Evolutionary conservation across 2,797 vertebrate species (phyloP).

Genomic region (Sandelia bainsii): DNA sequence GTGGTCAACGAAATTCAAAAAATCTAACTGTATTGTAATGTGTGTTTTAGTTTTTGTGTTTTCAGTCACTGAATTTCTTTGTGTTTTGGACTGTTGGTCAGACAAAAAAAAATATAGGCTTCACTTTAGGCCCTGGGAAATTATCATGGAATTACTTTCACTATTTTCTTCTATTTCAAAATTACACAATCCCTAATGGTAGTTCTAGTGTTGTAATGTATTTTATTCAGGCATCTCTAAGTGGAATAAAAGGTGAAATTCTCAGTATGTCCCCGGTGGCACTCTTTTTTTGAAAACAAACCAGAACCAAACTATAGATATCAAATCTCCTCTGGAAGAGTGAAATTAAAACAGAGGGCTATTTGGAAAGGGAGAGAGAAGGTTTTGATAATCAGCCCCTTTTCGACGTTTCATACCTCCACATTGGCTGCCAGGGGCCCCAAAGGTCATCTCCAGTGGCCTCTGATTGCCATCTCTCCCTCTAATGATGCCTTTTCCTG

Average conservation of each 20-base stretch:
- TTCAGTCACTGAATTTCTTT: no score
- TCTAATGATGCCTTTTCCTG: conserved; percentile 75
- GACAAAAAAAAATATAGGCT: neutral
- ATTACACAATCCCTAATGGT: neutral
- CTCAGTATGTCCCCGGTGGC: conserved; percentile 5
- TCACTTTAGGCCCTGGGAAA: no score
- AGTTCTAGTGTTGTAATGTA: neutral
- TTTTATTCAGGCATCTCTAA: neutral
- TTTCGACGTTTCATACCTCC: conserved; percentile 46
- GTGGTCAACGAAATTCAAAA: neutral
- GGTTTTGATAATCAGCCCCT: conserved; percentile 59
- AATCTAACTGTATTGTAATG: no score
- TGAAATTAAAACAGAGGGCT: conserved; percentile 38
- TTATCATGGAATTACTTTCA: no score
- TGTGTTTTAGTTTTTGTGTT: no score
- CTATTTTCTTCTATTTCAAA: neutral
- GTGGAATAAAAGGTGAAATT: neutral
- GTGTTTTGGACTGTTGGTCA: no score
- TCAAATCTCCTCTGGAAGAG: conserved; percentile 7
- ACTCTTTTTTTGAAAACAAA: neutral
- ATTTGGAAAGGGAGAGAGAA: conserved; percentile 3
- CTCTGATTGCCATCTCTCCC: conserved; percentile 44
- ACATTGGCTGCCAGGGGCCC: conserved; percentile 37
- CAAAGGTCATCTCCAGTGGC: conserved; percentile 66
- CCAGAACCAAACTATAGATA: neutral